Evolutionary conservation across 64 coral and sea anemone genomes (phyloP).

Genomic region (Pocillopora damicornis): DNA sequence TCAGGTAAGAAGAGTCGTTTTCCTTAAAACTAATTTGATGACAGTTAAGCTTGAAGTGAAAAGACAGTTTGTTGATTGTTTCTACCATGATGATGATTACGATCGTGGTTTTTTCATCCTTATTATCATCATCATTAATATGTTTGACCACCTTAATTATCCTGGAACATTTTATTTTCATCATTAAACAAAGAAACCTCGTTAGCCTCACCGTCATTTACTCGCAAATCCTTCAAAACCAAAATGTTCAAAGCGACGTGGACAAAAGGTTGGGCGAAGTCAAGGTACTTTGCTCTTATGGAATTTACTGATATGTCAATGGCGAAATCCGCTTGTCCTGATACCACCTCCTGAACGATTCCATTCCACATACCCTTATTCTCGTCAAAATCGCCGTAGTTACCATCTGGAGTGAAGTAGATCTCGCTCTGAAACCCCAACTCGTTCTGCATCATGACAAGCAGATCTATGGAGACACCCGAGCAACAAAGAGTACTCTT

Average conservation of each 20-base stretch:
- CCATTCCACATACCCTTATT: conserved; percentile 19
- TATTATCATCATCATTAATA: no score
- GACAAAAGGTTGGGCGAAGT: conserved; percentile 41
- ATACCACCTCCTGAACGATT: conserved; percentile 22
- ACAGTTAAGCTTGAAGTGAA: no score
- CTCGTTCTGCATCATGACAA: conserved; percentile 40
- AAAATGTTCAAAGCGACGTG: conserved; percentile 37
- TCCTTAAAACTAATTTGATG: no score
- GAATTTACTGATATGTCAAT: conserved; percentile 11
- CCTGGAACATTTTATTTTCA: no score
- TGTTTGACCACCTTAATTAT: no score
- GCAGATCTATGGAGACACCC: conserved; percentile 44
- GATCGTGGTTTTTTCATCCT: no score
- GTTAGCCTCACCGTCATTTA: neutral
- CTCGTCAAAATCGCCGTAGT: conserved; percentile 25
- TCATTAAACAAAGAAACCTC: neutral
- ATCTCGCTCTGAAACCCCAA: conserved; percentile 26
- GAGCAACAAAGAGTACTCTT: conserved; percentile 33
- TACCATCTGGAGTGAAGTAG: conserved; percentile 42
- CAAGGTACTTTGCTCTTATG: neutral
- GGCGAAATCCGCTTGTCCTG: conserved; percentile 19
- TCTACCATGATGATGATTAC: no score
- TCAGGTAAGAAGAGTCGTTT: no score
- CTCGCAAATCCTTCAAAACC: conserved; percentile 8
- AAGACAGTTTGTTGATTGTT: no score